Evolutionary conservation across 2,888 invertebrate genomes (phyloP).

Genomic region (Cerastoderma edule): DNA sequence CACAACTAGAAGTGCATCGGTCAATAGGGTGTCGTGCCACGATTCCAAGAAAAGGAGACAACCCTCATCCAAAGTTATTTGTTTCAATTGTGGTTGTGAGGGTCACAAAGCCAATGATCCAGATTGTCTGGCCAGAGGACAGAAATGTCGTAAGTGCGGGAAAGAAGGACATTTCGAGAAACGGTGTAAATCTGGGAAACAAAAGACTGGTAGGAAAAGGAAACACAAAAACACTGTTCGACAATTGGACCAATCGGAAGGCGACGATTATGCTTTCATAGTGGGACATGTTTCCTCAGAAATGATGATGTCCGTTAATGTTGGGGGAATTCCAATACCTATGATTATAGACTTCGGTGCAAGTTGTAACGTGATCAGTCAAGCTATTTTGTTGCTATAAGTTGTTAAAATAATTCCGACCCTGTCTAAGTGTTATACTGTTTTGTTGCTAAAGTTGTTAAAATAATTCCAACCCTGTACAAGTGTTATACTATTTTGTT

Average conservation of each 20-base stretch:
- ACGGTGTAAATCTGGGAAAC: slow-evolving; percentile 24
- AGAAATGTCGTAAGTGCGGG: neutral
- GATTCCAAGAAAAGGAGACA: too few relatives aligned
- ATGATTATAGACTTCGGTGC: too few relatives aligned
- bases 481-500: too few relatives aligned
- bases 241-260: neutral
- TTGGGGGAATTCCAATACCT: too few relatives aligned
- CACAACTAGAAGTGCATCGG: neutral
- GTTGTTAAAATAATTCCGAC: too few relatives aligned
- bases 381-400: too few relatives aligned
- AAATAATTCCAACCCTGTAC: too few relatives aligned
- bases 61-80: too few relatives aligned
- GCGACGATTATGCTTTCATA: neutral
- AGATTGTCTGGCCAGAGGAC: neutral
- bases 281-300: neutral
- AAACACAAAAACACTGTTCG: neutral
- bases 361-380: too few relatives aligned
- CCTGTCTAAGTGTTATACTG: too few relatives aligned
- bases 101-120: slow-evolving; percentile 7
- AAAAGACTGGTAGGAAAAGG: neutral
- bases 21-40: neutral
- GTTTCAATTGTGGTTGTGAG: slow-evolving; percentile 15
- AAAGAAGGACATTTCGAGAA: slow-evolving; percentile 21
- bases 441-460: too few relatives aligned
- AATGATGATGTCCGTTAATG: too few relatives aligned